Conservation (phyloP, 2,888 invertebrate genomes). For the Leucophenga montana region DNA sequence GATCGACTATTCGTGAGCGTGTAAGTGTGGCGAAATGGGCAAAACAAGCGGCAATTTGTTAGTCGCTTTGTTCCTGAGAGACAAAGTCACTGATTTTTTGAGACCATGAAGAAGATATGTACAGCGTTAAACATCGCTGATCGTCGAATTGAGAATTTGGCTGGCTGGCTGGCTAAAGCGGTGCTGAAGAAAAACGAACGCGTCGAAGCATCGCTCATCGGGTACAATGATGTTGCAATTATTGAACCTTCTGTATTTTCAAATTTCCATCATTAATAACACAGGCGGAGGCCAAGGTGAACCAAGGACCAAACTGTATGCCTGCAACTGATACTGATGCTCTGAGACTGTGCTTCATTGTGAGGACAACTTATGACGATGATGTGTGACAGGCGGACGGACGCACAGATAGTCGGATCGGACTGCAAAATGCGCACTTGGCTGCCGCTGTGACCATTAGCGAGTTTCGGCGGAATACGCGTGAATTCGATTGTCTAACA, state of each 20-base stretch:
- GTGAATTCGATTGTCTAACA: constrained; percentile 68
- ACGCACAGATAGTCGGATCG: constrained; percentile 37
- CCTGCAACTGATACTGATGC: background rate
- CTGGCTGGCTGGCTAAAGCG: no score
- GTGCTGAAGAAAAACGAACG: constrained; percentile 28
- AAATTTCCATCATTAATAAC: constrained; percentile 74
- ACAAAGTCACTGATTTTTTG: constrained; percentile 55
- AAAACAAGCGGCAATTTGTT: constrained; percentile 54
- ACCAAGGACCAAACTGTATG: constrained; percentile 35
- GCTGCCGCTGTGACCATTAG: constrained; percentile 66
- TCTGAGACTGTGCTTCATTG: constrained; percentile 16
- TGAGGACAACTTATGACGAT: constrained; percentile 28
- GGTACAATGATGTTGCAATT: constrained; percentile 72
- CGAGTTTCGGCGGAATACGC: constrained; percentile 71
- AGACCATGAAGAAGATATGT: constrained; percentile 16
- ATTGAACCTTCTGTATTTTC: constrained; percentile 74
- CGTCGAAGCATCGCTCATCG: constrained; percentile 47
- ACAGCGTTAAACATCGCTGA: constrained; percentile 25
- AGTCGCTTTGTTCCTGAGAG: constrained; percentile 51
- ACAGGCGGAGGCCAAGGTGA: constrained; percentile 72
- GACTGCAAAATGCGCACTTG: constrained; percentile 2
- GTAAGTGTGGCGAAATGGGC: constrained; percentile 50
- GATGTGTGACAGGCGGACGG: constrained; percentile 23
- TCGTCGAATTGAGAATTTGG: constrained; percentile 35
- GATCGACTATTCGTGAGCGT: constrained; percentile 42